Conservation (phyloP, 2,888 invertebrate genomes). For the Lepeophtheirus nordmannii region DNA sequence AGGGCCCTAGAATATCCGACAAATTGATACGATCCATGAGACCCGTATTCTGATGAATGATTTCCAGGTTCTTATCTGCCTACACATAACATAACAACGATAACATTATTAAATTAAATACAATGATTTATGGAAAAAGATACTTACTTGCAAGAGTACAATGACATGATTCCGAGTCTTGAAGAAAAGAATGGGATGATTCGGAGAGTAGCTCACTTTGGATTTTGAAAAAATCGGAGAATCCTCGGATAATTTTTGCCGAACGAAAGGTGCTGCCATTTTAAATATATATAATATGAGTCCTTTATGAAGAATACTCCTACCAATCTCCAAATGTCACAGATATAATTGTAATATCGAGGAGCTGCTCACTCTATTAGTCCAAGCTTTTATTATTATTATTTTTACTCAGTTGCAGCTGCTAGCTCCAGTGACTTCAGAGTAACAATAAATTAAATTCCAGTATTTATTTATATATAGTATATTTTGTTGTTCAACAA, state of each 20-base stretch:
- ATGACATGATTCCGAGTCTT: not conserved
- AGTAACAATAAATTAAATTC: too few relatives aligned
- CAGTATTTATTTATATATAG: too few relatives aligned
- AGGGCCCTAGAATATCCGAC: not conserved
- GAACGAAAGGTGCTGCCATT: constrained; percentile 13
- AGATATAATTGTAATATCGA: not conserved
- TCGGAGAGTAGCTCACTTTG: constrained; percentile 61
- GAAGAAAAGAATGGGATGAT: constrained; percentile 55
- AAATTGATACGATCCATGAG: constrained; percentile 37
- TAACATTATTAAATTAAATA: not conserved
- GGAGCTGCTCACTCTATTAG: too few relatives aligned
- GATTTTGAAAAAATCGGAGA: constrained; percentile 19
- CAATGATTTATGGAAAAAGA: not conserved
- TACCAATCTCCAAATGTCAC: not conserved
- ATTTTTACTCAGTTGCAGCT: too few relatives aligned
- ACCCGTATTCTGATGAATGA: constrained; percentile 45
- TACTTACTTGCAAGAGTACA: constrained; percentile 1
- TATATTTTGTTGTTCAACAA: too few relatives aligned
- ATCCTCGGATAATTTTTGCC: constrained; percentile 11
- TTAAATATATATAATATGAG: not conserved
- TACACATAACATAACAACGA: not conserved
- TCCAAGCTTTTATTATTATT: too few relatives aligned
- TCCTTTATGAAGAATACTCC: too few relatives aligned
- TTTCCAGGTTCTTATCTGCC: not conserved
- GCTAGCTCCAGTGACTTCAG: too few relatives aligned